Conservation (phyloP, 2,797 vertebrate genomes). For the Tamandua tetradactyla region DNA sequence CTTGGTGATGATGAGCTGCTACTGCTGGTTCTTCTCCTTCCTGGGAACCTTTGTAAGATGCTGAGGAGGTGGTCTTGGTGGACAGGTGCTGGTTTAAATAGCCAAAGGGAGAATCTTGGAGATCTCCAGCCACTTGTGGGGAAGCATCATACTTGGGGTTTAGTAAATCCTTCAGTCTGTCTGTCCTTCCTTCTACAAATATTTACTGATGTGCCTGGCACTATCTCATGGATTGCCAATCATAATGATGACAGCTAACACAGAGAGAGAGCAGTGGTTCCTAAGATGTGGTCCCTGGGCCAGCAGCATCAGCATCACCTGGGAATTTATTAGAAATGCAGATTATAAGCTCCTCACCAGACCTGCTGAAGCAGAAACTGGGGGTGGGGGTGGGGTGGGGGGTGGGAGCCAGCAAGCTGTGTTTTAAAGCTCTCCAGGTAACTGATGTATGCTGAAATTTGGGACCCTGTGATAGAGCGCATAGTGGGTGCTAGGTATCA, state of each 20-base stretch:
- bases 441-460: not conserved
- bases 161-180: not conserved
- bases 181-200: not conserved
- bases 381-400: too few relatives aligned
- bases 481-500: not conserved
- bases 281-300: not conserved
- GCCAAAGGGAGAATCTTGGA: not conserved
- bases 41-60: not conserved
- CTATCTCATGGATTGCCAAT: not conserved
- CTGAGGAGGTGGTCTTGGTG: not conserved
- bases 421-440: not conserved
- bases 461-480: not conserved
- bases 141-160: not conserved
- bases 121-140: not conserved
- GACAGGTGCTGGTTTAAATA: not conserved
- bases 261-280: not conserved
- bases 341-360: not conserved
- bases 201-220: not conserved
- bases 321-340: not conserved
- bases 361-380: not conserved
- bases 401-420: not conserved
- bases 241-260: not conserved
- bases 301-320: not conserved
- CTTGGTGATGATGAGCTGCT: not conserved
- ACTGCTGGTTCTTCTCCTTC: not conserved